Evolutionary conservation across 1,140 invertebrate genomes (phyloP).

Genomic region (Sarcophaga peregrina): DNA sequence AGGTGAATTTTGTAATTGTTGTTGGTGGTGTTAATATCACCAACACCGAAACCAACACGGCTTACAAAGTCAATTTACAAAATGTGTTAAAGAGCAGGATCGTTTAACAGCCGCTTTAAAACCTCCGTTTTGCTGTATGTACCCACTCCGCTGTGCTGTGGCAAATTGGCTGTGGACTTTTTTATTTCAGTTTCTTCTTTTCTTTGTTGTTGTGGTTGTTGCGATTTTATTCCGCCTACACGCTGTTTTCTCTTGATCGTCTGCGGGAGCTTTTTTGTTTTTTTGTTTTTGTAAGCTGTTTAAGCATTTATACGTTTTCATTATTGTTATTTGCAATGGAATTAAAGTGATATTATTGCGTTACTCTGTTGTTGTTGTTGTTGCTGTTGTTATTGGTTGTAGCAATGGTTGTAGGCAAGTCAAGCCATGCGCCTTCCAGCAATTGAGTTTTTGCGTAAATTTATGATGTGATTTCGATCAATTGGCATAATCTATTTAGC

Average conservation of each 20-base stretch:
- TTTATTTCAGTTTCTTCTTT: neutral
- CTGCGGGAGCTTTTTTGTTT: conserved; percentile 40
- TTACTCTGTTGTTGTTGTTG: neutral
- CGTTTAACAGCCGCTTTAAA: conserved; percentile 25
- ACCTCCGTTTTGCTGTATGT: neutral
- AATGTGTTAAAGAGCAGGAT: conserved; percentile 38
- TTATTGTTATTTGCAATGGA: neutral
- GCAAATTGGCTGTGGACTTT: neutral
- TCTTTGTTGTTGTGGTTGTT: no score
- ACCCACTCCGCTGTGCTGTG: no score
- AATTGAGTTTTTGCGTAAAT: conserved; percentile 46
- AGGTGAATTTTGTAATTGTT: conserved; percentile 26
- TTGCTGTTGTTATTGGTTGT: neutral
- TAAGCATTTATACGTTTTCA: conserved; percentile 11
- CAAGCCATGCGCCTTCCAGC: conserved; percentile 32
- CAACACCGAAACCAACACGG: neutral
- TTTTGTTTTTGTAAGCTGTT: neutral
- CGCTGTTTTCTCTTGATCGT: conserved; percentile 18
- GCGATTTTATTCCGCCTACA: conserved; percentile 26
- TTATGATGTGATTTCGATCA: conserved; percentile 48
- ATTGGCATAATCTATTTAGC: conserved; percentile 50
- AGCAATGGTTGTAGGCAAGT: neutral
- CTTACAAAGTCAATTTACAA: conserved; percentile 18
- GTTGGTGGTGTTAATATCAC: conserved; percentile 3
- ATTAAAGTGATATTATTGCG: neutral